phyloP scores from a whole-genome alignment of 2,888 invertebrate species.

The Pomacea canaliculata region DNA sequence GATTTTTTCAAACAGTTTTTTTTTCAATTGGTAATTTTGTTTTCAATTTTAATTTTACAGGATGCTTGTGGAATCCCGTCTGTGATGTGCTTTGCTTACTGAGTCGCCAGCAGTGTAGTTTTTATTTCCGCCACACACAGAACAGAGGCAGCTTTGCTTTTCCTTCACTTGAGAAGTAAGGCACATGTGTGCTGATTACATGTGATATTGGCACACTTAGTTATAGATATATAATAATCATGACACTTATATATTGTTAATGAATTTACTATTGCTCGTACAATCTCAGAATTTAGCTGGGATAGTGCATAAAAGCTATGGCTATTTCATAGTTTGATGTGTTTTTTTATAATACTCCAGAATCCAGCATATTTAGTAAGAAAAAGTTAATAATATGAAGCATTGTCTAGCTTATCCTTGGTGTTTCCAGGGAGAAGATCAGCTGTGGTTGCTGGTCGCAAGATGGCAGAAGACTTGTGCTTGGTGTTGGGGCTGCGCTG shows the following conservation, averaged over 20 bases:
- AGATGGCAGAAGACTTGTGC: slow-evolving; percentile 57
- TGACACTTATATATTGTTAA: too few species aligned
- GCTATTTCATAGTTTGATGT: too few species aligned
- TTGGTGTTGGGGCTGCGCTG: slow-evolving; percentile 55
- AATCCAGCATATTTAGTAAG: too few species aligned
- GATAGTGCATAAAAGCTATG: too few species aligned
- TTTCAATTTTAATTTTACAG: slow-evolving; percentile 33
- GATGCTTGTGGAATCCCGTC: slow-evolving; percentile 63
- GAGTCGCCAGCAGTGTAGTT: slow-evolving; percentile 58
- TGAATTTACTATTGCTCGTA: too few species aligned
- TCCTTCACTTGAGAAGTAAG: slow-evolving; percentile 60
- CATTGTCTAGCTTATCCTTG: neutral
- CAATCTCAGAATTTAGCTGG: too few species aligned
- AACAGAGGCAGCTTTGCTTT: slow-evolving; percentile 61
- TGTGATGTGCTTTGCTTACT: slow-evolving; percentile 62
- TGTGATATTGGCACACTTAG: too few species aligned
- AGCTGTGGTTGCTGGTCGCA: slow-evolving; percentile 61
- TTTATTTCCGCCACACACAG: slow-evolving; percentile 60
- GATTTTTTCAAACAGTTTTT: too few species aligned
- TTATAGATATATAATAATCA: too few species aligned
- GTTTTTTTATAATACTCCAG: too few species aligned
- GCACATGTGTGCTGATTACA: neutral
- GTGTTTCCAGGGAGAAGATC: slow-evolving; percentile 56
- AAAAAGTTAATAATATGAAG: too few species aligned
- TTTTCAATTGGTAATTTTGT: too few species aligned